A percentile compares a stretch with the other conserved stretches of the same genome.
Evolutionary conservation across 2,888 invertebrate species (phyloP).

Genomic region (Pecten maximus): DNA sequence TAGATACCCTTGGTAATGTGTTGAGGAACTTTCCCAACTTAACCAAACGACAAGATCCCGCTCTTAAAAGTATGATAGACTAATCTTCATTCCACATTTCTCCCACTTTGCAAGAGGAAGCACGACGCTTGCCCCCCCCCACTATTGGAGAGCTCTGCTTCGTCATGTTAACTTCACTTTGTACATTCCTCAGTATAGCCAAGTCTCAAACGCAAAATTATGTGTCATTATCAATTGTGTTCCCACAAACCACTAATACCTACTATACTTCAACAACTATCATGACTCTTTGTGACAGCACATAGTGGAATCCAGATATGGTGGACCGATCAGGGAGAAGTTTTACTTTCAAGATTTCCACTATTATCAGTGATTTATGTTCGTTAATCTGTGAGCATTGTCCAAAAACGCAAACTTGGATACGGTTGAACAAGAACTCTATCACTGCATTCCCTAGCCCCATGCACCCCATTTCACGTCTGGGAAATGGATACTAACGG

Average conservation of each 20-base stretch:
- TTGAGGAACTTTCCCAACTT: no score
- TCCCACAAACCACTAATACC: not conserved
- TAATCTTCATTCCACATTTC: no score
- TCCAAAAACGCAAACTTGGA: not conserved
- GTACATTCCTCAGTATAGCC: no score
- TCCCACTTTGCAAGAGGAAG: no score
- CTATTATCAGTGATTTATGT: constrained; percentile 14
- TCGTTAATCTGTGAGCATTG: not conserved
- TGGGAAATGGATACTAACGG: constrained; percentile 14
- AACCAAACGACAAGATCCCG: no score
- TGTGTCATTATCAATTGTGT: not conserved
- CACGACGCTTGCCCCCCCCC: no score
- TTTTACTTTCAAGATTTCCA: not conserved
- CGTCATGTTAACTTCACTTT: no score
- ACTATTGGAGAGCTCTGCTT: no score
- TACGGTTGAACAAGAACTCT: not conserved
- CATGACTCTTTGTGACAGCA: constrained; percentile 16
- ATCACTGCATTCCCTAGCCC: not conserved
- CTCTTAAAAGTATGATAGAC: no score
- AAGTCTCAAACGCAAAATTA: no score
- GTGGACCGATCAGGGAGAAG: not conserved
- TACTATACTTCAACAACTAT: not conserved
- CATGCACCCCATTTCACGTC: not conserved
- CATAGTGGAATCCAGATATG: constrained; percentile 33
- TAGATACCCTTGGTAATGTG: no score